Evolutionary conservation across 2,113 vertebrate species (phyloP).

Genomic region (Cyprinus carpio): DNA sequence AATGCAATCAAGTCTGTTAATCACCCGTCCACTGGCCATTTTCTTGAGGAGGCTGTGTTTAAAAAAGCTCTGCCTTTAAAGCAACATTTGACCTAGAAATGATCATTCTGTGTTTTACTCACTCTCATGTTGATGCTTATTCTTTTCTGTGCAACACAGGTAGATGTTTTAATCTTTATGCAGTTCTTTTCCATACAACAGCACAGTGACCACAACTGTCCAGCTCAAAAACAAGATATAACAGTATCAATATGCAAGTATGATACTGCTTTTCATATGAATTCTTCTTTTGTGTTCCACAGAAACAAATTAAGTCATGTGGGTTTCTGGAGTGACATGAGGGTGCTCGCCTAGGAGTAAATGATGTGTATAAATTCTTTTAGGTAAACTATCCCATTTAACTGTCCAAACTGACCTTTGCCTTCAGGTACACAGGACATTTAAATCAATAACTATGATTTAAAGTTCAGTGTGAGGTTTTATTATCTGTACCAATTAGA

Average conservation of each 20-base stretch:
- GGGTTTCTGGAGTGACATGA: not conserved
- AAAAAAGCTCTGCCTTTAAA: too few relatives aligned
- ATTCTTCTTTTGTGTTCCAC: not conserved
- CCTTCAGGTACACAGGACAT: not conserved
- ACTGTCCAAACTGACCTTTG: not conserved
- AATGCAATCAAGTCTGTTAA: conserved; percentile 78
- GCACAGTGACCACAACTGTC: not conserved
- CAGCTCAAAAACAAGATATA: not conserved
- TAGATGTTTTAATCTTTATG: not conserved
- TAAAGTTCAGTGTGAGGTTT: not conserved
- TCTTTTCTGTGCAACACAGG: not conserved
- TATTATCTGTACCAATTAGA: conserved; percentile 23
- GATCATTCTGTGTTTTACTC: not conserved
- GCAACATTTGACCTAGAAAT: not conserved
- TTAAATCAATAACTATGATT: not conserved
- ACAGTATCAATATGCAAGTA: too few relatives aligned
- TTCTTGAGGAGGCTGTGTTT: conserved; percentile 53
- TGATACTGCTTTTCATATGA: not conserved
- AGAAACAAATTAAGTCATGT: not conserved
- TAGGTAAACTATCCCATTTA: not conserved
- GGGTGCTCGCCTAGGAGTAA: not conserved
- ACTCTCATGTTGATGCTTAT: not conserved
- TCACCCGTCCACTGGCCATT: conserved; percentile 62
- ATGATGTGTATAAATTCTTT: not conserved
- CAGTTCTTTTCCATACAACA: not conserved